Evolutionary conservation across 2,113 vertebrate species (phyloP), one percentile per base, ranked within the genome.

Genomic region (Neolamprologus falcicula): DNA sequence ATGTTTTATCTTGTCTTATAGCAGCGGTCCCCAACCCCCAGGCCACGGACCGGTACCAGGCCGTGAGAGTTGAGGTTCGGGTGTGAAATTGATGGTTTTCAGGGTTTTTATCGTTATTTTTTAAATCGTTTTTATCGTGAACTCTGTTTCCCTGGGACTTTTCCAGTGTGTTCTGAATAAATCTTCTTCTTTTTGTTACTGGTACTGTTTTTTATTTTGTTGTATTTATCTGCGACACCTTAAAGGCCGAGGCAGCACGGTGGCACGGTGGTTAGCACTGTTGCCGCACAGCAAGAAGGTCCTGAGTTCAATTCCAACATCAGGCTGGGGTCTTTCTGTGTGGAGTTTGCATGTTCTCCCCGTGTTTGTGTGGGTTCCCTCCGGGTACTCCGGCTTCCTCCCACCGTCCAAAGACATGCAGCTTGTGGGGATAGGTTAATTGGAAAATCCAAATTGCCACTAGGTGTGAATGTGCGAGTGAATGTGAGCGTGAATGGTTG

Each of bases 121-220:
- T 7, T 2, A 0, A 19, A 33, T 33, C 2, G 1, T 63, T 63
- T 63, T 63, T 63, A 33, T 63, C 1, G 16, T 63, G 1, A 63
- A 63, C 28, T 61, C 28, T 19, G 59, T 63, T 63, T 63, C 16
- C 3, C 2, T 63, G 9, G 28, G 28, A 19, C 9, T 33, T 63
- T 63, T 63, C 59, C 28, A 19, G 28, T 63, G 59, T 63, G 31
- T 63, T 33, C 33, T 33, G 28, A 63, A 33, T 4, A 33, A 63
- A 63, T 33, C 59, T 19, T 31, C 2, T 2, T 31, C 21, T 17
- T 59, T 63, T n/a, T 7, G 2, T 19, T 19, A 61, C 57, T 19
- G 16, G 59, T 63, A 33, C 28, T 63, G 59, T 1, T 33, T 33
- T 61, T 33, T 63, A 63, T 19, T 19, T 33, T 63, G 28, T 33